phyloP scores from a whole-genome alignment of 1,140 invertebrate species.

The Trichoplusia ni region DNA sequence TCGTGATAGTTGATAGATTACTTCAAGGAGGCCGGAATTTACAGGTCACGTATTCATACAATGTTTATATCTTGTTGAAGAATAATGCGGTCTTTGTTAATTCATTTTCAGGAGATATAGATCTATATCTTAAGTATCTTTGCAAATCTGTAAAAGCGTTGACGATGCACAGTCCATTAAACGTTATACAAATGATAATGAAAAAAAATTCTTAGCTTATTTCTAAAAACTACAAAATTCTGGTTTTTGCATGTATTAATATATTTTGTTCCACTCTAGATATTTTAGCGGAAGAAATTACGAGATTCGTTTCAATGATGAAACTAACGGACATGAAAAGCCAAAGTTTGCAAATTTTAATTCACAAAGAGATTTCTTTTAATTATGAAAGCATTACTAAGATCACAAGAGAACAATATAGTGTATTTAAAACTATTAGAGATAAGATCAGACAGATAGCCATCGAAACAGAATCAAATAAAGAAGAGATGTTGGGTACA shows the following conservation, averaged over 20 bases:
- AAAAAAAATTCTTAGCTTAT: too few relatives aligned
- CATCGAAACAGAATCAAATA: conserved; percentile 29
- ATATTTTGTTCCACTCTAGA: conserved; percentile 16
- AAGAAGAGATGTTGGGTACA: conserved; percentile 35
- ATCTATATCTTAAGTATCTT: too few relatives aligned
- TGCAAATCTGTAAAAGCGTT: too few relatives aligned
- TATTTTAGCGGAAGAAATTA: conserved; percentile 9
- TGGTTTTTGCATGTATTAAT: conserved; percentile 1
- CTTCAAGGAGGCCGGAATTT: conserved; percentile 4
- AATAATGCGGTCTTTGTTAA: too few relatives aligned
- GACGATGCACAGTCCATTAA: too few relatives aligned
- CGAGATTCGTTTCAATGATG: conserved; percentile 20
- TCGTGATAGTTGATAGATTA: conserved; percentile 13
- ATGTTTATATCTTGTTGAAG: too few relatives aligned
- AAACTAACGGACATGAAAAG: conserved; percentile 19
- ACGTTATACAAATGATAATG: too few relatives aligned
- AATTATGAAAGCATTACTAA: conserved; percentile 7
- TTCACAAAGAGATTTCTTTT: conserved; percentile 9
- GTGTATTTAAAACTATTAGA: conserved; percentile 3
- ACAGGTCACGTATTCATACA: too few relatives aligned
- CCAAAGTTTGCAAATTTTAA: not conserved
- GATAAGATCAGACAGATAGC: conserved; percentile 34
- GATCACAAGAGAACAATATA: not conserved
- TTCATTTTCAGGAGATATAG: too few relatives aligned
- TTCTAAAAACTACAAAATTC: not conserved